Percentiles rank a stretch among this genome's conserved stretches.
Conservation (phyloP, 2,113 vertebrate genomes). For the Pungitius pungitius region DNA sequence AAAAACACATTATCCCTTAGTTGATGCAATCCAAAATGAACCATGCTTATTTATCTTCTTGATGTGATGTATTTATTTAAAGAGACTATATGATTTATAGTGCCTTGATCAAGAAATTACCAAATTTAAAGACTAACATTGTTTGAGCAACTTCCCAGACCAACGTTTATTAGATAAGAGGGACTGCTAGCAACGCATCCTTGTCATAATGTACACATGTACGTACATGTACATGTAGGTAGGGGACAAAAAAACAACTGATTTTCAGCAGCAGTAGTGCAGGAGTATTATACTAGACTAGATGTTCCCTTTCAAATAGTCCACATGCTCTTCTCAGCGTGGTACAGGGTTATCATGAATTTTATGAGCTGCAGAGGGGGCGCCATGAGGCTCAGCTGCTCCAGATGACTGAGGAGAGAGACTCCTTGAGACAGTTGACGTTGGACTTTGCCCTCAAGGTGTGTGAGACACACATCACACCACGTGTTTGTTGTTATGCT, state of each 20-base stretch:
- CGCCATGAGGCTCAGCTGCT: constrained; percentile 83
- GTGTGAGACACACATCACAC: too few species aligned
- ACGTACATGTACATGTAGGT: too few species aligned
- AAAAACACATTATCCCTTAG: not conserved
- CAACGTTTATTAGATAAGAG: too few species aligned
- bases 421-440: constrained; percentile 82
- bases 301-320: not conserved
- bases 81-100: not conserved
- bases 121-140: not conserved
- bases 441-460: constrained; percentile 86
- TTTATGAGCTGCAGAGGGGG: constrained; percentile 85
- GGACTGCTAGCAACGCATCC: not conserved
- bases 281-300: not conserved
- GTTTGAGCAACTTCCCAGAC: not conserved
- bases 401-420: constrained; percentile 81
- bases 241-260: not conserved
- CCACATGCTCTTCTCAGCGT: constrained; percentile 70
- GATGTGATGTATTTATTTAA: not conserved
- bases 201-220: not conserved
- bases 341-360: constrained; percentile 84
- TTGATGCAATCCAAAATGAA: not conserved
- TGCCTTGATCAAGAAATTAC: not conserved
- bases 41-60: not conserved
- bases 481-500: not conserved
- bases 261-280: not conserved